phyloP scores from a whole-genome alignment of 2,888 invertebrate genomes.

The Marasmarcha lunaedactyla region DNA sequence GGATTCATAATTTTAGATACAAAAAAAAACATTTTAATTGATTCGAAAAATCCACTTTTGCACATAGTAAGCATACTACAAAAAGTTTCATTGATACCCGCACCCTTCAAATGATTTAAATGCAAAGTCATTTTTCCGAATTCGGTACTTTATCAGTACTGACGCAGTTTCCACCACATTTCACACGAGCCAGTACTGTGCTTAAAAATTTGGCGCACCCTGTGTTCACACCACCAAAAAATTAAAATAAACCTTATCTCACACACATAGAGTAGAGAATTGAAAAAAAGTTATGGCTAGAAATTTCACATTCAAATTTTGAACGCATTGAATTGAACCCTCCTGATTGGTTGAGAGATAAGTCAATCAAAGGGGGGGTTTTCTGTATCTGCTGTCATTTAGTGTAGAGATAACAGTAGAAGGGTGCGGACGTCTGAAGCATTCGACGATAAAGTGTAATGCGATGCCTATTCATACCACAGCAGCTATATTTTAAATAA shows the following conservation, averaged over 20 bases:
- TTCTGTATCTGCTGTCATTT: constrained; percentile 32
- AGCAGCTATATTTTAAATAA: constrained; percentile 15
- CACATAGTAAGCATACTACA: not conserved
- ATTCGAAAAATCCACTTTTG: too few relatives aligned
- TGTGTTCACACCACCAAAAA: not conserved
- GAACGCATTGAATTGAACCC: constrained; percentile 21
- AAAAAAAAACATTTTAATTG: too few relatives aligned
- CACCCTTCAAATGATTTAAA: constrained; percentile 9
- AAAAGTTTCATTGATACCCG: constrained; percentile 17
- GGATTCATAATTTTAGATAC: too few relatives aligned
- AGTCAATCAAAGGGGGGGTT: constrained; percentile 30
- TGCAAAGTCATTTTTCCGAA: constrained; percentile 2
- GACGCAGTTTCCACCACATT: constrained; percentile 3
- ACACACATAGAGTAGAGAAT: not conserved
- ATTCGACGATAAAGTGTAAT: constrained; percentile 53
- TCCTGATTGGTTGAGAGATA: constrained; percentile 53
- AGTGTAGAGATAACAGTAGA: constrained; percentile 50
- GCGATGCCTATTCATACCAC: constrained; percentile 35
- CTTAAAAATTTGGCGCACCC: not conserved
- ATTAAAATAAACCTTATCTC: not conserved
- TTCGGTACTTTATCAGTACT: constrained; percentile 1
- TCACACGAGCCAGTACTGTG: constrained; percentile 1
- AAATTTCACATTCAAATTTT: constrained; percentile 1
- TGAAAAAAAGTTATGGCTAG: not conserved
- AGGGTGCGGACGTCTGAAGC: constrained; percentile 52